These are phyloP conservation scores for Perca schrenkii DNA, from an alignment of 2,113 vertebrate genomes.

Conservation along the genomic window DNA sequence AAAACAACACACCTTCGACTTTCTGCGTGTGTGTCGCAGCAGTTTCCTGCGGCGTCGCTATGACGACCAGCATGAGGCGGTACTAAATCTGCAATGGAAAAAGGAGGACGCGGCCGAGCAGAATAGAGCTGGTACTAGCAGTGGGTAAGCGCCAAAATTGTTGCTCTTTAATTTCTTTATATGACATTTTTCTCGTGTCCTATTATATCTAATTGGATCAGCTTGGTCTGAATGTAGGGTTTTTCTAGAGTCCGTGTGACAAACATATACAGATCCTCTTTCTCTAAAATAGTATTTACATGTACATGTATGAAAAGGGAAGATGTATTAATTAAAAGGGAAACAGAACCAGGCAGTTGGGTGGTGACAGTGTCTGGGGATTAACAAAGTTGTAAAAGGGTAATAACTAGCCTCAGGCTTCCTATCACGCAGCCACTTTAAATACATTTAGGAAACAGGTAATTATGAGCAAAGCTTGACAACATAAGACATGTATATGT, in stretches of 20 bases:
- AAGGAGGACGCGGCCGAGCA: too few species aligned
- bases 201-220: constrained; percentile 12
- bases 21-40: too few species aligned
- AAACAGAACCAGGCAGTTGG: constrained; percentile 18
- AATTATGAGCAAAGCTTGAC: background rate
- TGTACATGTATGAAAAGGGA: background rate
- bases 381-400: constrained; percentile 47
- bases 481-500: background rate
- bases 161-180: constrained; percentile 41
- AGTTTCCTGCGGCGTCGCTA: too few species aligned
- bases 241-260: background rate
- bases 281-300: background rate
- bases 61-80: too few species aligned
- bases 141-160: too few species aligned
- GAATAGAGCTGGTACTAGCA: too few species aligned
- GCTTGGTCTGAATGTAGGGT: background rate
- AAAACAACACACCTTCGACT: too few species aligned
- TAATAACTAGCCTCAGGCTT: constrained; percentile 65
- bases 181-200: constrained; percentile 20
- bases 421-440: background rate
- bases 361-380: constrained; percentile 43
- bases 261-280: background rate
- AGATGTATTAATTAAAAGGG: constrained; percentile 10
- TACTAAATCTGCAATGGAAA: too few species aligned
- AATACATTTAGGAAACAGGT: constrained; percentile 7